A percentile compares a stretch with the other conserved stretches of the same genome.
These are phyloP conservation scores for Etheostoma nigrum DNA, from an alignment of 2,797 vertebrate species.

Conservation along the genomic window DNA sequence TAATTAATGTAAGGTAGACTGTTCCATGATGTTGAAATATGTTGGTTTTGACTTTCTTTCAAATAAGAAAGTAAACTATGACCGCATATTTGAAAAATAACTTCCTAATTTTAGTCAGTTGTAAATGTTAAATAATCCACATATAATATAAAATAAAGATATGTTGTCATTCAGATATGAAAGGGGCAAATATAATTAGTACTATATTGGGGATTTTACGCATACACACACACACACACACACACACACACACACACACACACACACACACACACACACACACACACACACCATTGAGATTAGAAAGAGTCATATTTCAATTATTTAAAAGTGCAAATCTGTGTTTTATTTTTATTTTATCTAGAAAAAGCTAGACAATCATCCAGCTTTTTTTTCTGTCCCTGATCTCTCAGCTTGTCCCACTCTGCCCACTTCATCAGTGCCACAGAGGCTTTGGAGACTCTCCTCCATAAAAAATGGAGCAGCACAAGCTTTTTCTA, in stretches of 20 bases:
- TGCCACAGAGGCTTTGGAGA: slow-evolving; percentile 49
- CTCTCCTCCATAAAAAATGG: slow-evolving; percentile 73
- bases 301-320: slow-evolving; percentile 4
- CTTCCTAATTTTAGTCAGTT: neutral
- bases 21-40: slow-evolving; percentile 40
- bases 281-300: neutral
- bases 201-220: neutral
- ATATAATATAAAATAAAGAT: neutral
- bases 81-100: neutral
- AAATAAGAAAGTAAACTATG: slow-evolving; percentile 6
- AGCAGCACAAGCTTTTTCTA: slow-evolving; percentile 67
- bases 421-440: slow-evolving; percentile 41
- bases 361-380: slow-evolving; percentile 4
- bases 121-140: neutral
- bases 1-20: slow-evolving; percentile 79
- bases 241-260: no score
- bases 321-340: slow-evolving; percentile 30
- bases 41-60: slow-evolving; percentile 28
- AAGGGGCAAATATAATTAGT: neutral
- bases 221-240: no score
- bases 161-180: neutral
- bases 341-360: slow-evolving; percentile 18
- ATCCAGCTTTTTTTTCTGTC: slow-evolving; percentile 6
- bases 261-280: no score
- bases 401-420: slow-evolving; percentile 33